phyloP scores from a whole-genome alignment of 1,140 invertebrate species.

The Drosophila kurseongensis region DNA sequence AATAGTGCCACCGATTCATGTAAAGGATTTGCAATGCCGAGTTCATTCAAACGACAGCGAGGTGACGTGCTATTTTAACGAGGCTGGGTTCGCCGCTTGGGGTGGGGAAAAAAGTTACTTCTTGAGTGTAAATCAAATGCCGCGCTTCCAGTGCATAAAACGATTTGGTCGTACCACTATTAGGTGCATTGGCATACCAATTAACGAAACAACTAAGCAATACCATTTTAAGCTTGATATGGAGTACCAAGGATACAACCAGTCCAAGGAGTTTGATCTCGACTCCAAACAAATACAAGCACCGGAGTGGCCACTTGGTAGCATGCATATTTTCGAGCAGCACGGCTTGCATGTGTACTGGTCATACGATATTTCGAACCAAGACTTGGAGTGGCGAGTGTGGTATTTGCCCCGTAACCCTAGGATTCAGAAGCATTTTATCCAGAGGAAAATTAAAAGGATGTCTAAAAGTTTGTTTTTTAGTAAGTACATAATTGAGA shows the following conservation, averaged over 20 bases:
- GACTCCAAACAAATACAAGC: not conserved
- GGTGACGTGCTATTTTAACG: not conserved
- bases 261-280: not conserved
- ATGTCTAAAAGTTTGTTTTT: too few relatives aligned
- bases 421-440: not conserved
- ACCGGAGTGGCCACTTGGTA: slow-evolving; percentile 1
- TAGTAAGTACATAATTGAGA: too few relatives aligned
- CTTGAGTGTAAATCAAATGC: not conserved
- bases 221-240: slow-evolving; percentile 1
- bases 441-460: too few relatives aligned
- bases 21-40: not conserved
- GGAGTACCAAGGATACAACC: slow-evolving; percentile 6
- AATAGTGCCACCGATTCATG: not conserved
- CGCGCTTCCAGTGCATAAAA: not conserved
- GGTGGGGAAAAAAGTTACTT: slow-evolving; percentile 11
- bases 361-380: not conserved
- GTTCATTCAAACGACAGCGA: not conserved
- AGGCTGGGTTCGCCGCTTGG: not conserved
- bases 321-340: not conserved
- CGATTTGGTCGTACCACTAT: not conserved
- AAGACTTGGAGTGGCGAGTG: not conserved
- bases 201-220: not conserved
- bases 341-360: not conserved
- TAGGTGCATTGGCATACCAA: slow-evolving; percentile 1
- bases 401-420: not conserved